Base-by-base conservation (phyloP, 2,797 vertebrate species). In the Petrocephalus schoutedeni region DNA sequence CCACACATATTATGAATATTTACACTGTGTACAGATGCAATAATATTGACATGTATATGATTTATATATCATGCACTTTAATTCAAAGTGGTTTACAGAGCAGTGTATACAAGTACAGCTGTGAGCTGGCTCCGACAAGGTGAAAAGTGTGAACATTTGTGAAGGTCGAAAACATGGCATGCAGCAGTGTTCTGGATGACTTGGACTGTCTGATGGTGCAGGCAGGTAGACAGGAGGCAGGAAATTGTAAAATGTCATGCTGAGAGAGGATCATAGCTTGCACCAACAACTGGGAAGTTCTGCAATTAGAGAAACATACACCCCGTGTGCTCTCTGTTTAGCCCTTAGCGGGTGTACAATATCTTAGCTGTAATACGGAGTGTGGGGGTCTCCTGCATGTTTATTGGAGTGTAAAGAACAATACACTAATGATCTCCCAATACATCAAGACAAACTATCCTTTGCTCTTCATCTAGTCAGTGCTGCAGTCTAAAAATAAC, bases 371-470 rank as follows among this genome's bases (percentile, higher is more conserved):
- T 51, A 36, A 77, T 86, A 89, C 28, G 14, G 85, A 82, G 41
- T 19, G 53, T 19, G 14, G 53, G 45, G 9, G n/a, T 86, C 36
- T 89, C 57, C 32, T 45, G 86, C 4, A 21, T 86, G 59, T 64
- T 86, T 56, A 4, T 85, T 41, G 89, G 82, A 67, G 83, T 88
- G 77, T 9, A 51, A 86, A 74, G 32, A 87, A 87, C 67, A 45
- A 59, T 85, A 74, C 83, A 88, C 86, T 91, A 91, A 92, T 91
- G 89, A 91, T 90, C 88, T 91, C 89, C 88, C 90, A 88, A 85
- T 89, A 87, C 90, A 90, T 89, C 88, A 88, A 74, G 64, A 67
- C 41, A 87, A 91, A 91, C 32, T 14, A 89, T 86, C 87, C 88
- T 61, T 61, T 45, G 80, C 85, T 89, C 87, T 89, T 49, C 36